Base-by-base conservation (phyloP, 1,140 invertebrate species). In the Heliothis subflexa region DNA sequence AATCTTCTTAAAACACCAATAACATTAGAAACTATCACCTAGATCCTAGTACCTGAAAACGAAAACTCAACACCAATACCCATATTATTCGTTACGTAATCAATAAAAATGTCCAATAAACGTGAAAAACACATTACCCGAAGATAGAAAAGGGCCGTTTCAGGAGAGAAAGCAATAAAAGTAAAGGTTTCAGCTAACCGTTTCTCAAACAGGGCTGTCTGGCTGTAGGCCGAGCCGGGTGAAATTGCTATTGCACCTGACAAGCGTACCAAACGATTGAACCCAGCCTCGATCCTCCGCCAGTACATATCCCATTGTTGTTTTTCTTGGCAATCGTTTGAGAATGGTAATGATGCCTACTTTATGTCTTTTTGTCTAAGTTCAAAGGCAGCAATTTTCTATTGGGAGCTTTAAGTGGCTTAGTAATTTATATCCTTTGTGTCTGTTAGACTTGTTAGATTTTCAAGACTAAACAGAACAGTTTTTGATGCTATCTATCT, bases 181-280 rank as follows among this genome's bases (percentile, higher is more conserved):
- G 83, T 83, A 86, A 90, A 86, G 81, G 85, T 85, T 85, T 81
- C 70, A 81, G 81, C 73, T 84, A 85, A 83, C 81, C 84, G 85
- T 84, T 83, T 86, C 82, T 81, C 81, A 81, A 85, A 87, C 71
- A 83, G 84, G 68, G 73, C 82, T 83, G 84, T 85, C 82, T 85
- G 59, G 75, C 71, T 77, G 64, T 71, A 81, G 76, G 76, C 74
- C 71, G 45, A n/a, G 40, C 73, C 55, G 74, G 82, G 61, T 82
- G 77, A 86, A 87, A 90, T 89, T 84, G 87, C 83, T 78, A 75
- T 83, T 87, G 85, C 86, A 89, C 87, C 87, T 88, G 88, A 85
- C 85, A 78, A 81, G 84, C 80, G 68, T 88, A 82, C 82, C 70
- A 78, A 86, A 47, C 57, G 64, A 78, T 73, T 78, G 72, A 59